phyloP scores from a whole-genome alignment of 2,113 vertebrate genomes.

The Agapornis roseicollis region DNA sequence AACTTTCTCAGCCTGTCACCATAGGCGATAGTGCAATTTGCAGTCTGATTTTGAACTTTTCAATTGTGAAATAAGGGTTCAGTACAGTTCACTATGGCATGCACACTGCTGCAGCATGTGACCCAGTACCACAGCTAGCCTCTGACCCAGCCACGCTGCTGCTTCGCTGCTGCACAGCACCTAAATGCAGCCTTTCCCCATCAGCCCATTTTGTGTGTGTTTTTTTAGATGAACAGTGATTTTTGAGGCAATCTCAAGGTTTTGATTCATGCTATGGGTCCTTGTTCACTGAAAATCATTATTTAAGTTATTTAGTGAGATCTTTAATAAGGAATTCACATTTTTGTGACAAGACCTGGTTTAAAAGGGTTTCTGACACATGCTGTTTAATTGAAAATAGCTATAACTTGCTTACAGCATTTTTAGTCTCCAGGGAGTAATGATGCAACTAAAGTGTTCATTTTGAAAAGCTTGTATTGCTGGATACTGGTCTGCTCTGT shows the following conservation, averaged over 20 bases:
- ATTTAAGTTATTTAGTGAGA: not conserved
- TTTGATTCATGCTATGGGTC: not conserved
- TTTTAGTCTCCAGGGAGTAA: not conserved
- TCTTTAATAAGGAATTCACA: not conserved
- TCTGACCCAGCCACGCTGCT: not conserved
- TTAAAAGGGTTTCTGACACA: not conserved
- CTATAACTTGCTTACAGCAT: not conserved
- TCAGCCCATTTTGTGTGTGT: not conserved
- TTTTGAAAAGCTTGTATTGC: not conserved
- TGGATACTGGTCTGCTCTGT: not conserved
- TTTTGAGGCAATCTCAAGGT: not conserved
- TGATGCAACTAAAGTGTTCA: not conserved
- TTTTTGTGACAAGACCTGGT: not conserved
- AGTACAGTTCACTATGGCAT: not conserved
- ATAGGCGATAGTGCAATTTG: not conserved
- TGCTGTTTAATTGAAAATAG: not conserved
- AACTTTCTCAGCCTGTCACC: not conserved
- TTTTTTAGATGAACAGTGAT: not conserved
- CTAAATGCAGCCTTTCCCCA: not conserved
- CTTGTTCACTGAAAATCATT: not conserved
- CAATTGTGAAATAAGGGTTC: not conserved
- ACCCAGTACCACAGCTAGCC: not conserved
- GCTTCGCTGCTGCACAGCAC: not conserved
- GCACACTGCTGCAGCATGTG: not conserved
- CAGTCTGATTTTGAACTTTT: not conserved